phyloP scores from a whole-genome alignment of 2,797 vertebrate species.

The Rousettus madagascariensis region DNA sequence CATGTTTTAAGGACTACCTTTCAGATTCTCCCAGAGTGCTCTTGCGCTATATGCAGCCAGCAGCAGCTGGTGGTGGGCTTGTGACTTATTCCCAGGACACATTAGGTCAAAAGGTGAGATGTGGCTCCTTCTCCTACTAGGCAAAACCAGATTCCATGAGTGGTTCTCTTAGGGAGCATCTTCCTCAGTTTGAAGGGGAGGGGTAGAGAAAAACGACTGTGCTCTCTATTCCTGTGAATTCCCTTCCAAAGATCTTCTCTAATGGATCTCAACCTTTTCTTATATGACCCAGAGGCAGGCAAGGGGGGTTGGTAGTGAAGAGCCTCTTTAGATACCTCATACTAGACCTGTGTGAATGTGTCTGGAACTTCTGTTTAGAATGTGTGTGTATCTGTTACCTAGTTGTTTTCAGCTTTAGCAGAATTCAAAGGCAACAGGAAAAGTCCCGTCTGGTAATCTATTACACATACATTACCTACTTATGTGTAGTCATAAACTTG shows the following conservation, averaged over 20 bases:
- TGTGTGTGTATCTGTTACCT: neutral
- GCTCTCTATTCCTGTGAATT: neutral
- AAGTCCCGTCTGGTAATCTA: neutral
- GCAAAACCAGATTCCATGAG: neutral
- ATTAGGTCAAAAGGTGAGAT: neutral
- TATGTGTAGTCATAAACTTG: neutral
- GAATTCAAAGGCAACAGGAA: neutral
- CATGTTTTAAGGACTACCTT: neutral
- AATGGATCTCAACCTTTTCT: neutral
- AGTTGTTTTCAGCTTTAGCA: neutral
- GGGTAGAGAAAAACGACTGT: neutral
- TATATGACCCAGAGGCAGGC: neutral
- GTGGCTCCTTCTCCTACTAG: neutral
- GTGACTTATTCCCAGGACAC: neutral
- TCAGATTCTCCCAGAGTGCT: neutral
- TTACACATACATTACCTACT: neutral
- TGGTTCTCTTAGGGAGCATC: neutral
- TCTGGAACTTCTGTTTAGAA: neutral
- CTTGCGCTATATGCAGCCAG: neutral
- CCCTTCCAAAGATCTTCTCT: neutral
- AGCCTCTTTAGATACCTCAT: neutral
- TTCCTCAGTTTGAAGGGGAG: neutral
- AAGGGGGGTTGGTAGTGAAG: neutral
- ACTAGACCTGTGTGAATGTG: neutral
- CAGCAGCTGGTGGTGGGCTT: neutral